These are phyloP conservation scores for Metacarcinus magister DNA, from an alignment of 2,888 invertebrate species.

Conservation along the genomic window DNA sequence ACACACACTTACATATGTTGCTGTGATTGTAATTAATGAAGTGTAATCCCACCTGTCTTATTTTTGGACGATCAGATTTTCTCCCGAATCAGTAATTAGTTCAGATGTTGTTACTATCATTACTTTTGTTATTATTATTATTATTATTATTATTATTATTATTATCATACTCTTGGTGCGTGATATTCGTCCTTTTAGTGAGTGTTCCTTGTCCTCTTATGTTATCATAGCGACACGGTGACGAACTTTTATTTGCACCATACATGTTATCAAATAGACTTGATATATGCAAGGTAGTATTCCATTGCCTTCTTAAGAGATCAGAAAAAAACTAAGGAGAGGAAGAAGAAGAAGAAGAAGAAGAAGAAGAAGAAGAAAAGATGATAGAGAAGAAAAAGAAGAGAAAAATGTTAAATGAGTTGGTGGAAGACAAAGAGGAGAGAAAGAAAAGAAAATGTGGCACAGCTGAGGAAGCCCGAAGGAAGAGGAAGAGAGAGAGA, in stretches of 20 bases:
- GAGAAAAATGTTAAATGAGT: not conserved
- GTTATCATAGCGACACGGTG: no score
- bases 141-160: slow-evolving; percentile 8
- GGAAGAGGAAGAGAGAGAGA: not conserved
- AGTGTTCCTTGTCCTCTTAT: no score
- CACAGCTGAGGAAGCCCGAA: not conserved
- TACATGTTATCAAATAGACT: no score
- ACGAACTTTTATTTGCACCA: no score
- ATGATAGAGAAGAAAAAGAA: not conserved
- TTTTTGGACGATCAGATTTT: not conserved
- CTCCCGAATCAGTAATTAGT: not conserved
- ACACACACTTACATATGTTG: not conserved
- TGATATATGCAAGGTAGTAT: not conserved
- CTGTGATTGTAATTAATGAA: slow-evolving; percentile 29
- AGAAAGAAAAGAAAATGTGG: not conserved
- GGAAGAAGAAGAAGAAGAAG: slow-evolving; percentile 38
- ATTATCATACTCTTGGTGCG: not conserved
- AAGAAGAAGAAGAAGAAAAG: not conserved
- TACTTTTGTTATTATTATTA: not conserved
- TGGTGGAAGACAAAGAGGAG: not conserved
- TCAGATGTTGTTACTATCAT: not conserved
- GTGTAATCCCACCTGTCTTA: slow-evolving; percentile 13
- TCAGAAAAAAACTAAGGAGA: not conserved
- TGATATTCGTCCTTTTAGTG: not conserved
- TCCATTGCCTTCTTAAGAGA: not conserved